Base-by-base conservation (phyloP, 2,797 vertebrate species). In the Malurus leucopterus region DNA sequence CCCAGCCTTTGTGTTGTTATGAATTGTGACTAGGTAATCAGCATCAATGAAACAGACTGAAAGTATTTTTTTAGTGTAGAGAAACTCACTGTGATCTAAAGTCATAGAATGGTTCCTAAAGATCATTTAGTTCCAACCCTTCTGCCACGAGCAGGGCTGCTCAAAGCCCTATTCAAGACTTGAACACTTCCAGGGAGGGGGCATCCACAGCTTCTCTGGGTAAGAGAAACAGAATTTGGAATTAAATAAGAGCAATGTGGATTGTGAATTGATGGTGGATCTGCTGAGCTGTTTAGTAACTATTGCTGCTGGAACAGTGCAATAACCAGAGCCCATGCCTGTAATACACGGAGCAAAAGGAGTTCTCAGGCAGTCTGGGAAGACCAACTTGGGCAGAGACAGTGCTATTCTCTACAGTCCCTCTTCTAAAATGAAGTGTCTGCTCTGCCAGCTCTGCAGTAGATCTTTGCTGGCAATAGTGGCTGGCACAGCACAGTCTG, bases 11-110 rank as follows among this genome's bases (percentile, higher is more conserved):
- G 8, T 55, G 50, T 64, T 89, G 58, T 78, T 88, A 27, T 27
- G 21, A 87, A 82, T 41, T 91, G 17, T 86, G 94, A 61, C 82
- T 91, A 84, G 49, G 51, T 68, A 76, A 95, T 40, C 34, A 81
- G 24, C 36, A 43, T 26, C 1, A 6, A n/a, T 12, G 38, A 70
- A 85, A 49, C 27, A 68, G 55, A 11, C 3, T 23, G 9, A 34
- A 72, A 64, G 9, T 26, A 44, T 65, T 3, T 68, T 74, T 89
- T 36, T 50, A 24, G 6, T 44, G 29, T 44, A 63, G n/a, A 72
- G 43, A 72, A 64, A 36, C 22, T 51, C 11, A 32, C 2, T 13
- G 6, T 27, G 43, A 20, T 74, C 19, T 41, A 54, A 14, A 50
- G 13, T 57, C 22, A 43, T 27, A 29, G 12, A 73, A 38, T 23